Evolutionary conservation across 2,797 vertebrate genomes (phyloP).

Genomic region (Nyctibius grandis): DNA sequence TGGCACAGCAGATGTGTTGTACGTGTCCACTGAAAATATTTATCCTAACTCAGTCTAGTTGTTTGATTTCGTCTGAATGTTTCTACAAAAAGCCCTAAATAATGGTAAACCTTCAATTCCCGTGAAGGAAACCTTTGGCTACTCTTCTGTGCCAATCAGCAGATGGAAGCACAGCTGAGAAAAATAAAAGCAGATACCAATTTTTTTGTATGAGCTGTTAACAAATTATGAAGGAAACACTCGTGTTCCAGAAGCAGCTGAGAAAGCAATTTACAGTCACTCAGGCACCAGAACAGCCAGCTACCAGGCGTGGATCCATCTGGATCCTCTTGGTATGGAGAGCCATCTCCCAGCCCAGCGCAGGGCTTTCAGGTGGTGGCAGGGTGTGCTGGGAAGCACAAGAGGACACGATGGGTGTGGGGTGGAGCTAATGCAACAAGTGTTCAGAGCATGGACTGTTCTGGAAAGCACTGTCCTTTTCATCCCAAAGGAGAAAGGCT

Average conservation of each 20-base stretch:
- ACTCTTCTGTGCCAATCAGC: neutral
- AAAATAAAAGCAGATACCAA: neutral
- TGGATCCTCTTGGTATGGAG: neutral
- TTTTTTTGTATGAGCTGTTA: neutral
- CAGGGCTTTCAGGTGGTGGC: neutral
- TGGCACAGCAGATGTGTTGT: slow-evolving; percentile 12
- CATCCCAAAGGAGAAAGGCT: neutral
- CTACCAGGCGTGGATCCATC: neutral
- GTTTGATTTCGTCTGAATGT: slow-evolving; percentile 17
- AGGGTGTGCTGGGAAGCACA: neutral
- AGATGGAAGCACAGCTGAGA: neutral
- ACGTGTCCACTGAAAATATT: slow-evolving; percentile 50
- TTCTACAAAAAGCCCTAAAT: neutral
- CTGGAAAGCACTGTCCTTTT: neutral
- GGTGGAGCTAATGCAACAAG: too few relatives aligned
- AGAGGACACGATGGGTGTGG: neutral
- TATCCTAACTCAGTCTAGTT: slow-evolving; percentile 1
- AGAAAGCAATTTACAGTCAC: neutral
- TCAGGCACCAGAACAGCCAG: neutral
- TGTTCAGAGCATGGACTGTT: rapidly evolving
- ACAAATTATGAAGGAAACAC: neutral
- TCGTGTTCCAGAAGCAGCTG: neutral
- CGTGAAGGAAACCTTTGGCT: neutral
- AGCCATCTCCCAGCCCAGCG: neutral
- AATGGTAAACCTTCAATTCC: neutral